A percentile compares a stretch with the other conserved stretches of the same genome.
phyloP scores from a whole-genome alignment of 2,797 vertebrate species.

The Myotis planiceps region DNA sequence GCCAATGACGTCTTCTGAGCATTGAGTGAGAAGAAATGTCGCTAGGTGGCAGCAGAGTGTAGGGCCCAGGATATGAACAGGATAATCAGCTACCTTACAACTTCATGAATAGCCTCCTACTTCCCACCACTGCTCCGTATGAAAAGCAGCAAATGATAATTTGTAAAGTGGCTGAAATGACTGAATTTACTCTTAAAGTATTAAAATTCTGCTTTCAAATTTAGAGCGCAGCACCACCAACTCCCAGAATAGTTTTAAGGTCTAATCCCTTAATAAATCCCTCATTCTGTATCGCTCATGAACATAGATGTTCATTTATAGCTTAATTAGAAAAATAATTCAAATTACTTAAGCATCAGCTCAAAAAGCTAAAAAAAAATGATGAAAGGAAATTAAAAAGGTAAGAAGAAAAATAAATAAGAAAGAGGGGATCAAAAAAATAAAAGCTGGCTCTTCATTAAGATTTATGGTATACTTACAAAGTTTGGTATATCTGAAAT shows the following conservation, averaged over 20 bases:
- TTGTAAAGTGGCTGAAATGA: neutral
- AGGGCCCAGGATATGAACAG: neutral
- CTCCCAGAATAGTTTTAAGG: neutral
- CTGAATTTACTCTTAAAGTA: neutral
- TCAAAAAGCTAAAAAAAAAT: neutral
- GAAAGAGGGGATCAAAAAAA: neutral
- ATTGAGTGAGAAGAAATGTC: neutral
- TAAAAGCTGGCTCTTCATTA: neutral
- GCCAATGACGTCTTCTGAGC: neutral
- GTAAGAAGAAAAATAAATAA: neutral
- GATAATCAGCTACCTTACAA: neutral
- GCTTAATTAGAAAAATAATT: constrained; percentile 12
- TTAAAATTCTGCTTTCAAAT: neutral
- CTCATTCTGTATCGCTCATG: neutral
- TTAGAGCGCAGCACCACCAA: too few species aligned
- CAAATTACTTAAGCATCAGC: neutral
- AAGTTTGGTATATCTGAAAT: neutral
- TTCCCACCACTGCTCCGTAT: neutral
- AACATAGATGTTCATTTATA: neutral
- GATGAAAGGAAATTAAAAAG: neutral
- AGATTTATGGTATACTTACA: neutral
- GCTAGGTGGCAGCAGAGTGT: constrained; percentile 49
- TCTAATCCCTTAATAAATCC: neutral
- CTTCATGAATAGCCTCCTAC: too few species aligned
- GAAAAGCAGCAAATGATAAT: neutral